These are phyloP conservation scores for Cydia fagiglandana DNA, from an alignment of 1,140 invertebrate genomes.

Conservation along the genomic window DNA sequence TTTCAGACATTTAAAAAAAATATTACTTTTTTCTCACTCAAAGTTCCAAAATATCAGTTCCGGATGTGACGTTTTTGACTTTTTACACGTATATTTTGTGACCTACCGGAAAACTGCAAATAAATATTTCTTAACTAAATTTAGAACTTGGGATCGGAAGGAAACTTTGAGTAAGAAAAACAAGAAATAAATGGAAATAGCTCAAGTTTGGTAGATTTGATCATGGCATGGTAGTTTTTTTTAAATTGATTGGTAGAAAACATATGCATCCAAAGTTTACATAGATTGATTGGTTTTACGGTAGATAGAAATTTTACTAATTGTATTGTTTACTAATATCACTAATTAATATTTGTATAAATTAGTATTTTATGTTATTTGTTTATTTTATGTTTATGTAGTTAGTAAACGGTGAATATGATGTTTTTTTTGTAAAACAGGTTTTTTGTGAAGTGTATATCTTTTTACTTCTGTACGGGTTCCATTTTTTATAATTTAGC, in stretches of 20 bases:
- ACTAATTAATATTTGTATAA: background rate
- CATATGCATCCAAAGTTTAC: background rate
- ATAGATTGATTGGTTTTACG: background rate
- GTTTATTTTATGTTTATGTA: background rate
- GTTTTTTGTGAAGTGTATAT: background rate
- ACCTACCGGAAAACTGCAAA: too few relatives aligned
- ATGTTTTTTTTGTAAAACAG: background rate
- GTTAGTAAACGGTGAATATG: conserved; percentile 20
- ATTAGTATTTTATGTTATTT: background rate
- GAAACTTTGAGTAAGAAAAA: background rate
- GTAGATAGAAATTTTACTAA: background rate
- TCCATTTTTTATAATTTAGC: too few relatives aligned
- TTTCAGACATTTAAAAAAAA: too few relatives aligned
- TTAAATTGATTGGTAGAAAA: background rate
- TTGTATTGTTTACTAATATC: background rate
- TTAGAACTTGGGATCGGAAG: too few relatives aligned
- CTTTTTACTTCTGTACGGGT: background rate
- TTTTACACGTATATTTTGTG: too few relatives aligned
- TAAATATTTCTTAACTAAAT: too few relatives aligned
- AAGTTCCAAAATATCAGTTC: too few relatives aligned
- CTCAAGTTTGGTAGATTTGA: background rate
- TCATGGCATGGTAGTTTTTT: background rate
- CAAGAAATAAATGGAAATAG: too few relatives aligned
- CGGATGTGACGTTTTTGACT: too few relatives aligned
- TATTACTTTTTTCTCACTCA: too few relatives aligned